These are phyloP conservation scores for Nibea albiflora DNA, from an alignment of 2,113 vertebrate species.

Conservation along the genomic window DNA sequence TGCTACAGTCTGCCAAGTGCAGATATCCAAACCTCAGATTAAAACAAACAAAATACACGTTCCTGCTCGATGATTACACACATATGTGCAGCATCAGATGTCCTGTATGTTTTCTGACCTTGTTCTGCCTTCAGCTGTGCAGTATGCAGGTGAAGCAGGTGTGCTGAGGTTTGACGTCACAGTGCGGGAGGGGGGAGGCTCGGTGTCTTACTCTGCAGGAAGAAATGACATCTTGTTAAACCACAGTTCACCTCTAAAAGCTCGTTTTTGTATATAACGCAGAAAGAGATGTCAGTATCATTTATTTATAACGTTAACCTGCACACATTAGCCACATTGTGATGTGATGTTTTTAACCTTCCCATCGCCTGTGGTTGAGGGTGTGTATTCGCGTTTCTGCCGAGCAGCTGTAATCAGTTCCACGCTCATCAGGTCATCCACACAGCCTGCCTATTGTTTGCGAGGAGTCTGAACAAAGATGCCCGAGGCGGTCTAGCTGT, in stretches of 20 bases:
- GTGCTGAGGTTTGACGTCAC: constrained; percentile 36
- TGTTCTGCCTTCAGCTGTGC: constrained; percentile 38
- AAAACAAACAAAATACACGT: not conserved
- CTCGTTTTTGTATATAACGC: not conserved
- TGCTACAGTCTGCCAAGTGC: not conserved
- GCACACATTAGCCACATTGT: not conserved
- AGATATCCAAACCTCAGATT: not conserved
- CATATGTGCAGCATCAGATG: not conserved
- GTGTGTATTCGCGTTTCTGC: constrained; percentile 5
- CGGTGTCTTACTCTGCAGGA: constrained; percentile 34
- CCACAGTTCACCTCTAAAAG: not conserved
- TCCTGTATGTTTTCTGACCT: constrained; percentile 33
- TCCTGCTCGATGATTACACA: not conserved
- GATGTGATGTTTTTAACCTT: not conserved
- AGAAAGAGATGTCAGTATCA: not conserved
- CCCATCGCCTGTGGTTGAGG: too few species aligned
- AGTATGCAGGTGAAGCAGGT: constrained; percentile 41
- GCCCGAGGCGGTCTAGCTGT: constrained; percentile 43
- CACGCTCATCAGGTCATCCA: constrained; percentile 33
- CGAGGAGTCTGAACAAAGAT: constrained; percentile 41
- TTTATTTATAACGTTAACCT: not conserved
- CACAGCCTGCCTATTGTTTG: constrained; percentile 62
- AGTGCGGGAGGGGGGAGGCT: constrained; percentile 3
- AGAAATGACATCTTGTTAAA: constrained; percentile 27
- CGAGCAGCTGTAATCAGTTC: constrained; percentile 59